phyloP scores from a whole-genome alignment of 2,113 vertebrate species.

The Pseudopodoces humilis region DNA sequence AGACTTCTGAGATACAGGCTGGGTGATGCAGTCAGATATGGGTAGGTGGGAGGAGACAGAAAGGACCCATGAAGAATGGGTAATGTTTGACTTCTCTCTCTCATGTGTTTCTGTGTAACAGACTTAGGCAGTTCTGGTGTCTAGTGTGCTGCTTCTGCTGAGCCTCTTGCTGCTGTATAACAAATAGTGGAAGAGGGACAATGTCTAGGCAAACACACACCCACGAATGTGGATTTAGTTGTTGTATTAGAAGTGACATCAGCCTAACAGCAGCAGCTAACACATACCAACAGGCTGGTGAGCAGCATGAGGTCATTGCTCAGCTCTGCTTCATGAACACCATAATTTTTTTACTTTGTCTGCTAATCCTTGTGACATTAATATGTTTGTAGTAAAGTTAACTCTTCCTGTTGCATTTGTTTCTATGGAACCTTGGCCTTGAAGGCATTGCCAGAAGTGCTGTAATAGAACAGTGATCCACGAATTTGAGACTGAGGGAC shows the following conservation, averaged over 20 bases:
- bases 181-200: neutral
- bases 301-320: neutral
- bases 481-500: neutral
- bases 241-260: neutral
- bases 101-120: neutral
- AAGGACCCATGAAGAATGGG: neutral
- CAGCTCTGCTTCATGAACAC: neutral
- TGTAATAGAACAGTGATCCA: neutral
- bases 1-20: neutral
- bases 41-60: neutral
- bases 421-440: neutral
- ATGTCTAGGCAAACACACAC: neutral
- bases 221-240: neutral
- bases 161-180: neutral
- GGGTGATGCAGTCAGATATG: neutral
- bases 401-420: neutral
- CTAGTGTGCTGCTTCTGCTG: neutral
- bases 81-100: neutral
- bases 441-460: neutral
- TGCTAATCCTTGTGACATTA: neutral
- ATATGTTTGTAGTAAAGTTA: neutral
- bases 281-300: neutral
- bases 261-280: neutral
- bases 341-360: neutral
- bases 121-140: neutral